Evolutionary conservation across 2,113 vertebrate species (phyloP).

Genomic region (Albula glossodonta): DNA sequence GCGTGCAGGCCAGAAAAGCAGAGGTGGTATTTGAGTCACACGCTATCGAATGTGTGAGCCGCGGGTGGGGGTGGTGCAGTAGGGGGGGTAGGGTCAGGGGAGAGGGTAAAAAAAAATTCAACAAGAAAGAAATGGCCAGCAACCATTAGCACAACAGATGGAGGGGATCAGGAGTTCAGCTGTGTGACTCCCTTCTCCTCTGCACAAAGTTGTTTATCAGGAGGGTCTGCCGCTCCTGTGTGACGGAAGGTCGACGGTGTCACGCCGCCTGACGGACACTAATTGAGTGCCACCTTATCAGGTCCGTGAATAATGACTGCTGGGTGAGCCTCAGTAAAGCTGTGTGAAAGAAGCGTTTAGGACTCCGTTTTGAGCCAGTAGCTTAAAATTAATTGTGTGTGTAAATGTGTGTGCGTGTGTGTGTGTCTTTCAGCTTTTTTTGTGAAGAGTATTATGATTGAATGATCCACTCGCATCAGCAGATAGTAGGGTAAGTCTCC

Average conservation of each 20-base stretch:
- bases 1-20: neutral
- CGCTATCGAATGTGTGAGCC: neutral
- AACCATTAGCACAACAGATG: slow-evolving; percentile 15
- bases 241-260: neutral
- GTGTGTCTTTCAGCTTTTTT: no score
- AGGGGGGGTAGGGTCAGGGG: no score
- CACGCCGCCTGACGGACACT: slow-evolving; percentile 1
- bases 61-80: neutral
- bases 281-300: slow-evolving; percentile 10
- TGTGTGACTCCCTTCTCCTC: neutral
- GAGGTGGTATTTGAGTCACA: neutral
- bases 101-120: neutral
- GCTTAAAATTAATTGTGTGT: neutral
- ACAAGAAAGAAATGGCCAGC: neutral
- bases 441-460: neutral
- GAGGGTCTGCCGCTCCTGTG: neutral
- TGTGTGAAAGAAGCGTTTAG: neutral
- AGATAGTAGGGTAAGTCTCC: no score
- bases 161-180: neutral
- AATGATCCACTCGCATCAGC: no score
- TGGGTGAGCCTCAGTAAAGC: neutral
- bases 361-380: neutral
- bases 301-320: neutral
- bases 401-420: neutral
- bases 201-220: neutral